A percentile compares a stretch with the other conserved stretches of the same genome.
These are phyloP conservation scores for Blastobasis adustella DNA, from an alignment of 2,888 invertebrate genomes.

Conservation along the genomic window DNA sequence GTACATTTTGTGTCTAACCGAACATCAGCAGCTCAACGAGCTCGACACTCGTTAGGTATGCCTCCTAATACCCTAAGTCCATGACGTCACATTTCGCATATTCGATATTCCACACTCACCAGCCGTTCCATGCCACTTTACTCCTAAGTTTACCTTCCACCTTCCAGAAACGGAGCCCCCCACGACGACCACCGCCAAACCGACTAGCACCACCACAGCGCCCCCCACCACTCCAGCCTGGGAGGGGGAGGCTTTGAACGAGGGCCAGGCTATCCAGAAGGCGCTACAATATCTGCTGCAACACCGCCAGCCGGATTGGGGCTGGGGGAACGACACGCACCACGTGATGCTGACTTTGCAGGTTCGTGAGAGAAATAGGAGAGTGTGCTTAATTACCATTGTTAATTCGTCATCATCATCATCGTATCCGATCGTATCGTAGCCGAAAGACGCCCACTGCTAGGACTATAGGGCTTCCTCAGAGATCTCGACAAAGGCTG, in stretches of 20 bases:
- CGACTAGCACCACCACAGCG: constrained; percentile 34
- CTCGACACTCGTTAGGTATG: too few relatives aligned
- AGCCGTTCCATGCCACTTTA: neutral
- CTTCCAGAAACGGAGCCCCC: constrained; percentile 53
- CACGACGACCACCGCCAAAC: constrained; percentile 38
- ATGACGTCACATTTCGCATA: too few relatives aligned
- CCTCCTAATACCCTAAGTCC: too few relatives aligned
- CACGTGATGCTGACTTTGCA: constrained; percentile 87
- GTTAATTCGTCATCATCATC: too few relatives aligned
- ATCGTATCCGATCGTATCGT: too few relatives aligned
- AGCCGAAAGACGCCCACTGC: too few relatives aligned
- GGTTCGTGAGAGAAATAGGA: constrained; percentile 43
- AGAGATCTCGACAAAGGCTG: too few relatives aligned
- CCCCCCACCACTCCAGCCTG: constrained; percentile 44
- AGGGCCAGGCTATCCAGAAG: constrained; percentile 76
- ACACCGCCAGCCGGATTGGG: constrained; percentile 84
- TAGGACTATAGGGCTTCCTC: too few relatives aligned
- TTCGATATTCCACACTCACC: neutral
- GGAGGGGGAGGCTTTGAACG: constrained; percentile 60
- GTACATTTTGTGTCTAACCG: too few relatives aligned
- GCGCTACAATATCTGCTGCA: constrained; percentile 84
- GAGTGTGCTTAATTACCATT: too few relatives aligned
- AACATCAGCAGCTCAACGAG: too few relatives aligned
- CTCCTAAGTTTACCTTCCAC: neutral
- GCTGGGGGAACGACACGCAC: constrained; percentile 90